phyloP scores from a whole-genome alignment of 2,113 vertebrate species.

The Carettochelys insculpta region DNA sequence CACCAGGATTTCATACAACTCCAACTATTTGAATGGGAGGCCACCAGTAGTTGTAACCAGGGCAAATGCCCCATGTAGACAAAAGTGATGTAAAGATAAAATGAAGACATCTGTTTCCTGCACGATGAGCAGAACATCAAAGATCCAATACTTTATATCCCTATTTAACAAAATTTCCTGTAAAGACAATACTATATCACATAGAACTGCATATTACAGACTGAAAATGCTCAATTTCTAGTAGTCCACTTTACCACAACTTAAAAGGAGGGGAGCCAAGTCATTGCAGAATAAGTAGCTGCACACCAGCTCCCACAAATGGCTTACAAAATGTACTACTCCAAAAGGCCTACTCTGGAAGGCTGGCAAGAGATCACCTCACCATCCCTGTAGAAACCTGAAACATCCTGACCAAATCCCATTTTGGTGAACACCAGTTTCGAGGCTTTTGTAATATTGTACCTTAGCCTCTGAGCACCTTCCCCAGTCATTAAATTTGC shows the following conservation, averaged over 20 bases:
- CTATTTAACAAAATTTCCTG: background rate
- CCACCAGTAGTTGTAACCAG: background rate
- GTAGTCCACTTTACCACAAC: background rate
- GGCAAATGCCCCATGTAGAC: background rate
- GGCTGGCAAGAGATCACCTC: background rate
- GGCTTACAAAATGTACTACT: background rate
- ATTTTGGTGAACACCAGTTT: background rate
- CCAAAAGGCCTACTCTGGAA: background rate
- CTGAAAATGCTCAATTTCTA: background rate
- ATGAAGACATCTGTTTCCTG: background rate
- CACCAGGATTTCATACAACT: background rate
- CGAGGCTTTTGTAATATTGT: background rate
- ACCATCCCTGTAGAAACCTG: background rate
- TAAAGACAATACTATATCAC: background rate
- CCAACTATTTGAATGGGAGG: background rate
- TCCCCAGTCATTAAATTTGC: background rate
- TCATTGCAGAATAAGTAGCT: background rate
- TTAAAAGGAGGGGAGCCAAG: background rate
- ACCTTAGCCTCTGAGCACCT: background rate
- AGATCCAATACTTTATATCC: background rate
- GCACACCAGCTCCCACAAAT: background rate
- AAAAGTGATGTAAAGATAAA: background rate
- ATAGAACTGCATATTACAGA: background rate
- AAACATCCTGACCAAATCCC: background rate
- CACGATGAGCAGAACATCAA: background rate